Evolutionary conservation across 1,140 invertebrate species (phyloP), one percentile per base, ranked within the genome.

Genomic region (Dendrolimus punctatus): DNA sequence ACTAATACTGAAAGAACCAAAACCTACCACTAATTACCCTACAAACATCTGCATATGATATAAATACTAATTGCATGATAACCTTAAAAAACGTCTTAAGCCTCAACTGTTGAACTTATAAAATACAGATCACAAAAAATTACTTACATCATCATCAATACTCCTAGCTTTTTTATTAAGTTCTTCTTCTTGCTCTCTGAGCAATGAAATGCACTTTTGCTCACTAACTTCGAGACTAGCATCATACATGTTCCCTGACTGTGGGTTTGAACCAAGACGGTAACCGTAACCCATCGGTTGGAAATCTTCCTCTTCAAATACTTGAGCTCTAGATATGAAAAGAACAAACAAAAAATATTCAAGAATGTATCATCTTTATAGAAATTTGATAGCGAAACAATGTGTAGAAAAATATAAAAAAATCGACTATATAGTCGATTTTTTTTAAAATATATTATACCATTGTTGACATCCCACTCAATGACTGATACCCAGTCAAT

Each of bases 241-340:
- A 66, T 87, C 83, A 57, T 84, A 83, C n/a, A 64, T 64, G 48
- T 76, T 80, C 0, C 81, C 81, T 8, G 62, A 62, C 56, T 83
- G 81, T 8, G 89, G 88, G 69, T 88, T 89, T 44, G 81, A 85
- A 36, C 92, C 93, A 63, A 98, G 88, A 73, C 94, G 91, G 82
- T 97, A 98, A n/a, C 95, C 96, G 87, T 98, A 98, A 9, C 94
- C 93, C 77, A 95, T 93, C 39, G 95, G 93, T 83, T 99, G 96
- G 83, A 99, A 99, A 80, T 99, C 97, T 88, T 99, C 98, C 85
- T 98, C 95, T 87, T 96, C 95, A 85, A 94, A 96, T 7, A 96
- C 95, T 73, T 92, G 90, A n/a, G 94, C 95, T 72, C 92, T 92
- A 62, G 42, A 63, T 58, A 51, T 23, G 23, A 54, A 59, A 40